These are phyloP conservation scores for Varanus salvator DNA, from an alignment of 2,113 vertebrate species.

Conservation along the genomic window DNA sequence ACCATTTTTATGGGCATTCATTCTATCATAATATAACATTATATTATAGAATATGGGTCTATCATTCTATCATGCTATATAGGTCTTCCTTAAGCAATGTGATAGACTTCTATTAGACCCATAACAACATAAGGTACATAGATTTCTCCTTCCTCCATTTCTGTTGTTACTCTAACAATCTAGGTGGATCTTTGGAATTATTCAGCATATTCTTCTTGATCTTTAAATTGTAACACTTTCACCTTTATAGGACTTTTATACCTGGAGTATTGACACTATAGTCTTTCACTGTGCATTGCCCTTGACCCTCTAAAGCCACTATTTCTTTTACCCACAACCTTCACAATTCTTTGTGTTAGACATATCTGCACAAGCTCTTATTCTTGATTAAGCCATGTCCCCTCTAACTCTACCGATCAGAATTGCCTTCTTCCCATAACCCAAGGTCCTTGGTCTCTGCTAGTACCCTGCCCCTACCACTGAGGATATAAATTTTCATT, in stretches of 20 bases:
- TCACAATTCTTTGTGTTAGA: neutral
- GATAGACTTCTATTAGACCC: neutral
- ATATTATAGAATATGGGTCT: too few species aligned
- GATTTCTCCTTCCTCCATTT: neutral
- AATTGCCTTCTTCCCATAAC: neutral
- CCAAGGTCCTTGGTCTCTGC: neutral
- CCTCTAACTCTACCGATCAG: conserved; percentile 17
- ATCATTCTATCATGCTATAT: neutral
- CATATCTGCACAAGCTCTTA: neutral
- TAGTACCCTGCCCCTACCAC: neutral
- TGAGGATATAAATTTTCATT: neutral
- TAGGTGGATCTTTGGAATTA: neutral
- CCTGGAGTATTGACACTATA: neutral
- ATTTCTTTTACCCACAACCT: conserved; percentile 3
- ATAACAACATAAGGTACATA: neutral
- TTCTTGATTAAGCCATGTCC: neutral
- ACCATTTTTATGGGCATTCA: neutral
- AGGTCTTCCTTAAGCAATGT: neutral
- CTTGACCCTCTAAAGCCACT: neutral
- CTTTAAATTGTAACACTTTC: neutral
- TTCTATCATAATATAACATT: neutral
- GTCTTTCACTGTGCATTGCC: neutral
- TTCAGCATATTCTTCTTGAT: neutral
- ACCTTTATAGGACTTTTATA: neutral
- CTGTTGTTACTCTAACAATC: neutral